Evolutionary conservation across 2,797 vertebrate genomes (phyloP), one percentile per base, ranked within the genome.

Genomic region (Alcedo quadribrachys): DNA sequence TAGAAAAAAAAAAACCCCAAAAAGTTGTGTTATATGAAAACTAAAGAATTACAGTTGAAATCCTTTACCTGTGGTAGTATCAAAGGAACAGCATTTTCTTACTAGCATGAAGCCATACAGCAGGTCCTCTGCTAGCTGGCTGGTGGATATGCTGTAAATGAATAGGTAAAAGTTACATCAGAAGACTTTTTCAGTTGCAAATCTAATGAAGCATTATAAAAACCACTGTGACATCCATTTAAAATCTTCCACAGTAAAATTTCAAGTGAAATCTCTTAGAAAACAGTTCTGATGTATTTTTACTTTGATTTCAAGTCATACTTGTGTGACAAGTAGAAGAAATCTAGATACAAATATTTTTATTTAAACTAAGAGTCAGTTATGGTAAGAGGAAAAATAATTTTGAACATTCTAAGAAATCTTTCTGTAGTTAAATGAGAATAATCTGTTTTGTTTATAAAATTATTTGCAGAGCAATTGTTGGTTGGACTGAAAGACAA

Each of bases 401-500:
- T 71, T 75, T 90, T 46, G 20, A 88, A 42, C 8, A 11, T 28
- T n/a, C 20, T 73, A 14, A 63, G 45, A 67, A 66, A 9, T 25
- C 25, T 87, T 89, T 58, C 21, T 78, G 9, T 22, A 68, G 15
- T 46, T 87, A 46, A 67, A 40, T 70, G 27, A 63, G 15, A 84
- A n/a, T 95, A 93, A 94, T 77, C 14, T 89, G 7, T 11, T 71
- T 75, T 87, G 30, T 79, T 43, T 58, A 18, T 83, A 83, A 73
- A 83, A 90, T 92, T 80, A 17, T 95, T 96, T 96, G 55, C 98
- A 99, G 99, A 99, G 87, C 98, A 99, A 96, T 97, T 99, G 70
- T 95, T 99, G 96, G 92, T 98, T 60, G 99, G 99, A 55, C 96
- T 99, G 93, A 99, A 99, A 96, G 99, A 99, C 97, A 99, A 98